Base-by-base conservation (phyloP, 1,140 invertebrate species). In the Micrasema longulum region DNA sequence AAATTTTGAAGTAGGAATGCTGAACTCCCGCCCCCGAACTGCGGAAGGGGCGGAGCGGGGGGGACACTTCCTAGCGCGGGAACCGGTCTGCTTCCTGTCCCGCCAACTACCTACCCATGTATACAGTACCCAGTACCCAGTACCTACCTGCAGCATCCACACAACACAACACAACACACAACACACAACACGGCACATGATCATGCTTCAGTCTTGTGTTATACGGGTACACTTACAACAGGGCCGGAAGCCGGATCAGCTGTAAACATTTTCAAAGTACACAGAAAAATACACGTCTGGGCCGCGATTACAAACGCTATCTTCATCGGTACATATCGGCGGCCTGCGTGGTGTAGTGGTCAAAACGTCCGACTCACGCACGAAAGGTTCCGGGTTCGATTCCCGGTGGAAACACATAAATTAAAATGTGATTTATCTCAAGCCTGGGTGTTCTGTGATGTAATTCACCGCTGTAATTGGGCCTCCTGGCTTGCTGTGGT, bases 1-100 rank as follows among this genome's bases (percentile, higher is more conserved):
- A 18, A 20, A 38, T 67, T 69, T 57, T 57, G 66, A 57, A 69
- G 36, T 69, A 60, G 73, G 69, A 68, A 67, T 74, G 69, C 45
- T 71, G 72, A 68, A 47, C 38, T 38, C 18, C 48, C 45, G 35
- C 22, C 14, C 48, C 16, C 57, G 41, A 23, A 12, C 41, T 47
- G 41, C 6, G 55, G 23, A 18, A 11, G 53, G 52, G 73, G 48
- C 53, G 62, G 38, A 41, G 50, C 38, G 45, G 50, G 47, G 36
- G 35, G 63, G 53, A 14, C 36, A 74, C 73, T 74, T 74, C 73
- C 73, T 74, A 31, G 53, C 62, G 45, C 50, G 60, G 62, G 57
- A 70, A 74, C 73, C 73, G 73, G 73, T 74, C 64, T 55, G 73
- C 69, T 74, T 74, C 73, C 73, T 74, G 73, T 68, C 47, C 18